phyloP scores from a whole-genome alignment of 2,797 vertebrate species.

The Malacoctenus gilli region DNA sequence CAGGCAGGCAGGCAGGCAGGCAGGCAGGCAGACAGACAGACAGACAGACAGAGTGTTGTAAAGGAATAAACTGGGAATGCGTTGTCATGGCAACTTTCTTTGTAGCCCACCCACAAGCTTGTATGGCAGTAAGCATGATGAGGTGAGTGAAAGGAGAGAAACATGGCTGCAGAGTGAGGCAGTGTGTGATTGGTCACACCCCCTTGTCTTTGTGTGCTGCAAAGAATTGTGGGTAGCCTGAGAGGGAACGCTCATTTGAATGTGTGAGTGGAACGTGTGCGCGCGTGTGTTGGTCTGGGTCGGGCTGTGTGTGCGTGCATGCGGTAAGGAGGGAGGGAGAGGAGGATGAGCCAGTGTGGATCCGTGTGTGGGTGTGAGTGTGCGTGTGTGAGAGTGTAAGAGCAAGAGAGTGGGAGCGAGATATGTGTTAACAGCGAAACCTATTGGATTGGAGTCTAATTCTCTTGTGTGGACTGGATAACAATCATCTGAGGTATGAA shows the following conservation, averaged over 20 bases:
- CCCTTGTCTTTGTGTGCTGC: conserved; percentile 93
- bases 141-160: conserved; percentile 78
- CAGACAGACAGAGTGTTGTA: too few relatives aligned
- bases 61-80: conserved; percentile 81
- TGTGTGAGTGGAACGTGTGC: conserved; percentile 54
- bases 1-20: too few relatives aligned
- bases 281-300: conserved; percentile 14
- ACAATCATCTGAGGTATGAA: conserved; percentile 56
- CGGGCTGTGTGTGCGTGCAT: conserved; percentile 16
- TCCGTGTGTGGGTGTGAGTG: conserved; percentile 2
- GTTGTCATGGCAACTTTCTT: conserved; percentile 88
- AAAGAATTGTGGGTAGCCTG: conserved; percentile 90
- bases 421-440: conserved; percentile 22
- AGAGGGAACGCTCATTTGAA: conserved; percentile 90
- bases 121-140: conserved; percentile 86
- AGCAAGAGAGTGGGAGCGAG: conserved; percentile 19
- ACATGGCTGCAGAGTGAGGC: conserved; percentile 80
- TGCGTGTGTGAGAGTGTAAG: conserved; percentile 2
- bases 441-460: conserved; percentile 34
- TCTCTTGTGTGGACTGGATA: conserved; percentile 25
- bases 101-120: conserved; percentile 85
- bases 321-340: conserved; percentile 15
- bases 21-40: too few relatives aligned
- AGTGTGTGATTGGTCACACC: conserved; percentile 95
- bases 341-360: conserved; percentile 36